These are phyloP conservation scores for Zoanthus sansibaricus DNA, from an alignment of 92 coral and sea anemone genomes.

Conservation along the genomic window DNA sequence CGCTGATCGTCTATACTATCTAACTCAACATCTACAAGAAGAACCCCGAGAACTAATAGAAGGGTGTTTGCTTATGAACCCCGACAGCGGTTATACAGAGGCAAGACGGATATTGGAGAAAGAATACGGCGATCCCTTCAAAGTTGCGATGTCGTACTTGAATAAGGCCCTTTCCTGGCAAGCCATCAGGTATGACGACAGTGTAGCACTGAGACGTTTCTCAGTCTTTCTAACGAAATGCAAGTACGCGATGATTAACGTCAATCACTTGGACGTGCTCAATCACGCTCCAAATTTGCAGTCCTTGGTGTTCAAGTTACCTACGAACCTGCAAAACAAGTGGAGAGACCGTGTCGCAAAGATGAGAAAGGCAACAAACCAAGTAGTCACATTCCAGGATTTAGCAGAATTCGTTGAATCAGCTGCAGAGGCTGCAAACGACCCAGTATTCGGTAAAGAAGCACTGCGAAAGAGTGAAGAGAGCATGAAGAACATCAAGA, in stretches of 20 bases:
- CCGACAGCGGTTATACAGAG: no score
- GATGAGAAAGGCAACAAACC: conserved; percentile 1
- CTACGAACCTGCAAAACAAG: conserved; percentile 54
- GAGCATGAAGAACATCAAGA: not conserved
- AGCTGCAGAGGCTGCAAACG: conserved; percentile 62
- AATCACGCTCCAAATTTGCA: conserved; percentile 76
- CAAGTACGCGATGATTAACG: conserved; percentile 69
- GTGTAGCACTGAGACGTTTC: conserved; percentile 60
- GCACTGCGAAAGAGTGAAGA: conserved; percentile 49
- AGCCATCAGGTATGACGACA: conserved; percentile 59
- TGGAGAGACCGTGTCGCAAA: conserved; percentile 64
- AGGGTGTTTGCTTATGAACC: no score
- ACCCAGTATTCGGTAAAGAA: conserved; percentile 64
- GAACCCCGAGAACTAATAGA: no score
- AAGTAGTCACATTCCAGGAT: conserved; percentile 42
- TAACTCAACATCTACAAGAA: no score
- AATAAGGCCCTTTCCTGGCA: conserved; percentile 64
- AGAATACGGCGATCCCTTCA: no score
- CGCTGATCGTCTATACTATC: no score
- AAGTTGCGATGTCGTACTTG: conserved; percentile 53
- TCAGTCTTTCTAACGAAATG: conserved; percentile 70
- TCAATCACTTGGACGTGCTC: conserved; percentile 66
- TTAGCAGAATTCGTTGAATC: conserved; percentile 46
- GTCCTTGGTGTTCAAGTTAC: conserved; percentile 55
- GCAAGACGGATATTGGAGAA: no score